Evolutionary conservation across 2,888 invertebrate genomes (phyloP).

Genomic region (Morpho deidamia): DNA sequence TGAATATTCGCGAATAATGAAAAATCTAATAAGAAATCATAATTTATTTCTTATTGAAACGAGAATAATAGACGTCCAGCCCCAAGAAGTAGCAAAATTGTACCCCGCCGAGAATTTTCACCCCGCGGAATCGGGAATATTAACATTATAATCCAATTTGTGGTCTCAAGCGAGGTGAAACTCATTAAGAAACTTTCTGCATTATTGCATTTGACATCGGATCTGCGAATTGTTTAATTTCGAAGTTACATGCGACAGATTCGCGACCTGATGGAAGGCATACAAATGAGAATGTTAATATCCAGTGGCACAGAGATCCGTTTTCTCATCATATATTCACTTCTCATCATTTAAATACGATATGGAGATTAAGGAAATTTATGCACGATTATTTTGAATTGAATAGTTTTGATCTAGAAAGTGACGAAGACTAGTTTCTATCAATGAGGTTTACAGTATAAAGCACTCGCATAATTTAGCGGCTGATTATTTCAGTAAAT

Average conservation of each 20-base stretch:
- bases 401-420: too few species aligned
- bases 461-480: too few species aligned
- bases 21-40: slow-evolving; percentile 76
- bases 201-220: slow-evolving; percentile 66
- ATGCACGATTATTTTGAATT: too few species aligned
- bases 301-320: too few species aligned
- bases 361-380: too few species aligned
- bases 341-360: too few species aligned
- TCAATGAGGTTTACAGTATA: too few species aligned
- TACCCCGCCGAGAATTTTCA: slow-evolving; percentile 47
- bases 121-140: slow-evolving; percentile 60
- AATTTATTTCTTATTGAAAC: slow-evolving; percentile 78
- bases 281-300: too few species aligned
- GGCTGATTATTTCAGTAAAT: too few species aligned
- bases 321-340: too few species aligned
- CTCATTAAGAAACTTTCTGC: slow-evolving; percentile 69
- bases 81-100: slow-evolving; percentile 58
- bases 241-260: slow-evolving; percentile 1
- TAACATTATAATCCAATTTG: slow-evolving; percentile 76
- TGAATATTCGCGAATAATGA: slow-evolving; percentile 68
- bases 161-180: slow-evolving; percentile 59
- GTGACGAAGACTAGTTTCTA: too few species aligned
- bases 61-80: slow-evolving; percentile 68
- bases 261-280: background rate
- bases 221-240: slow-evolving; percentile 39